These are phyloP conservation scores for Vombatus ursinus DNA, from an alignment of 2,113 vertebrate genomes.

Conservation along the genomic window DNA sequence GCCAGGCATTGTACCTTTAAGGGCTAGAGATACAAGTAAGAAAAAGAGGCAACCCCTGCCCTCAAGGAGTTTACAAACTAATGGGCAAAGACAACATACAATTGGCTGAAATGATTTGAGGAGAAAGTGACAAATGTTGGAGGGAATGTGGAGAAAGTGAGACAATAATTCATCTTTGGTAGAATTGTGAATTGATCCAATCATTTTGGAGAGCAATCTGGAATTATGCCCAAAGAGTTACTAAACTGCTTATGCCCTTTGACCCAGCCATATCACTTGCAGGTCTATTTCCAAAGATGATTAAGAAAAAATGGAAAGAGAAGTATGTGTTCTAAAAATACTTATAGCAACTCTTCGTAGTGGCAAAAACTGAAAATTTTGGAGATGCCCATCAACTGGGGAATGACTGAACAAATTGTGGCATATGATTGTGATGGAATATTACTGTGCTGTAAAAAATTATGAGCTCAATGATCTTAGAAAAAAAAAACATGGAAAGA, in stretches of 20 bases:
- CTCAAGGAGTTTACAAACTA: background rate
- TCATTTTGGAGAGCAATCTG: background rate
- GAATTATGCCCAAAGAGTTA: background rate
- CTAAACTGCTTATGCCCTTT: background rate
- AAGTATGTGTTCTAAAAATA: background rate
- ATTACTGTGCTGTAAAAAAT: background rate
- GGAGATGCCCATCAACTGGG: background rate
- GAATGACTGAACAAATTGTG: background rate
- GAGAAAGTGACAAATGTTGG: background rate
- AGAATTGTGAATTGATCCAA: background rate
- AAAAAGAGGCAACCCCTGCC: background rate
- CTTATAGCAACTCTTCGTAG: background rate
- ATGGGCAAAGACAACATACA: background rate
- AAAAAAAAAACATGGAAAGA: background rate
- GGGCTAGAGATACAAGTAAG: background rate
- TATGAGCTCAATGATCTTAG: background rate
- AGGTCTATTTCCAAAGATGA: background rate
- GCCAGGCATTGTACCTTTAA: background rate
- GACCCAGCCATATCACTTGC: background rate
- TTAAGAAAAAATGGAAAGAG: too few relatives aligned
- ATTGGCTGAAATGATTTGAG: background rate
- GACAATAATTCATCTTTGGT: too few relatives aligned
- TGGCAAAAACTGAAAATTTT: background rate
- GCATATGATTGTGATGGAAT: background rate
- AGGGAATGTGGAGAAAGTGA: background rate